Base-by-base conservation (phyloP, 92 coral and sea anemone species). In the Palythoa caribaeorum region DNA sequence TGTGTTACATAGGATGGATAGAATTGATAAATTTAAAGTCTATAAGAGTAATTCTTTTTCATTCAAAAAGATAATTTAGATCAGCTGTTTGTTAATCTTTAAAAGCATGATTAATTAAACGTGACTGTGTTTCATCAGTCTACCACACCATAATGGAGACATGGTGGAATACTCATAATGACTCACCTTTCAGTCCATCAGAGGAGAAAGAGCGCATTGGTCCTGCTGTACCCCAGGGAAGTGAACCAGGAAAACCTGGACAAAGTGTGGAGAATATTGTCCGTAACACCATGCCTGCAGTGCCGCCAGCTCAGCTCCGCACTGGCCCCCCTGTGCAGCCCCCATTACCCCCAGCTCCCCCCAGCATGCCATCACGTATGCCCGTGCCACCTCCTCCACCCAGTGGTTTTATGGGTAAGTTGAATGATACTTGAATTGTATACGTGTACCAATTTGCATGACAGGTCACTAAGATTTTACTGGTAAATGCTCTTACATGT, bases 161-260 rank as follows among this genome's bases (percentile, higher is more conserved):
- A 28, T 17, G 11, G 11, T 7, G 9, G 5, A 38, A 35, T 38
- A 35, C 38, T 70, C 39, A 8, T 28, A 71, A 16, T 3, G 47
- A 70, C 38, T 8, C 51, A 70, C 72, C 51, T 65, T 53, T 20
- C 92, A 97, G 99, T n/a, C 94, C 98, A 10, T 96, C 96, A 36
- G 95, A 95, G 65, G 98, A 95, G 73, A 89, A 91, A 72, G 99
- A 97, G 79, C 93, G 97, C 69, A 97, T 97, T 39, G 99, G 99
- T 54, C 99, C 99, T 8, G 93, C 94, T 83, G 98, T 91, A n/a
- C 98, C 99, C 2, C 38, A 35, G 11, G 92, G 91, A 4, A 89
- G 78, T 7, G 89, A 83, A 28, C 90, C 91, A 20, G 91, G 28
- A 38, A 72, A 54, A 9, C 79, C 16, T 5, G 88, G 80, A 35